Base-by-base conservation (phyloP, 2,888 invertebrate genomes). In the Lasius fuliginosus region DNA sequence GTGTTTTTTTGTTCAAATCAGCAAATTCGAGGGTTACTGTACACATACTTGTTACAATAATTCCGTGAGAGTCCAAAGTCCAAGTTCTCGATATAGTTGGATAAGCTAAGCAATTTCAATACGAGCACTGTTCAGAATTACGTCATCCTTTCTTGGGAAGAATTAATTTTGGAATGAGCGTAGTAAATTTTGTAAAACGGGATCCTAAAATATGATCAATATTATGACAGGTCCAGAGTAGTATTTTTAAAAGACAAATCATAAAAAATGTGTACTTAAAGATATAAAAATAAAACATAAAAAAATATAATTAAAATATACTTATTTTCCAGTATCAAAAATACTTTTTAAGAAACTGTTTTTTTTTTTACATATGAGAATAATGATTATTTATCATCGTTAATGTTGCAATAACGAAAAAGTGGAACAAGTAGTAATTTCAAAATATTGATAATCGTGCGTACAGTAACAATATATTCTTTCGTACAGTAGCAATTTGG, bases 91-190 rank as follows among this genome's bases (percentile, higher is more conserved):
- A 12, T 36, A 27, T 42, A 56, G 42, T 60, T 27, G 18, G 8
- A n/a, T 8, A 81, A 68, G 58, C 46, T 11, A 60, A 49, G 9
- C 18, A 27, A 60, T 71, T 58, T 73, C 79, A 46, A 81, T 56
- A 68, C 62, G 9, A 81, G 56, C 9, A 11, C 11, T 46, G 12
- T 15, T 79, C 40, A 3, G 62, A 84, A 74, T 84, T 87, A 53
- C 89, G 46, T 84, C 85, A 87, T 56, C n/a, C 27, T 42, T 71
- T 36, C 69, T 42, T 11, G 65, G 30, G 36, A n/a, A 33, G 23
- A 49, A 49, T 58, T 83, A 84, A 88, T 84, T 87, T 87, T 87
- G 82, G 58, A 67, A 9, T 53, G 23, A 11, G 36, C 62, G 23
- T 15, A 0, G 33, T 9, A 1, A 69, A 58, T 30, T 58, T 42